These are phyloP conservation scores for Drosophila neocordata DNA, from an alignment of 1,140 invertebrate species.

Conservation along the genomic window DNA sequence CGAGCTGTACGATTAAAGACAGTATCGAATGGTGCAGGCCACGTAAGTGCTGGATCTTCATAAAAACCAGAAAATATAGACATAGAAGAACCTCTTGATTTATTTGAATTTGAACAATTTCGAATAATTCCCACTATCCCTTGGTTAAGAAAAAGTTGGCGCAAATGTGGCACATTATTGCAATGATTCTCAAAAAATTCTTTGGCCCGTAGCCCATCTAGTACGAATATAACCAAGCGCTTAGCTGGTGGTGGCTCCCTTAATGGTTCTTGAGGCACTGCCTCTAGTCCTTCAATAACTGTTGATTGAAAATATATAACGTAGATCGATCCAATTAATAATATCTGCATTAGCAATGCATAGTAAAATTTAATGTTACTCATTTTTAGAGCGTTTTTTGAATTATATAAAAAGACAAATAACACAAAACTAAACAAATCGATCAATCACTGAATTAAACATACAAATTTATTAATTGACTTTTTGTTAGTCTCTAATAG, in stretches of 20 bases:
- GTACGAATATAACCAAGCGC: slow-evolving; percentile 91
- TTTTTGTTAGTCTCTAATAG: background rate
- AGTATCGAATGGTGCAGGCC: slow-evolving; percentile 96
- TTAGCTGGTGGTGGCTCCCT: slow-evolving; percentile 87
- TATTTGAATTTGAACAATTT: slow-evolving; percentile 92
- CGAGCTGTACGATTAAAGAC: slow-evolving; percentile 92
- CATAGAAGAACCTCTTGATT: slow-evolving; percentile 96
- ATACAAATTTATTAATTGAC: background rate
- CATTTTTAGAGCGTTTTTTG: slow-evolving; percentile 19
- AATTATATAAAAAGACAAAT: background rate
- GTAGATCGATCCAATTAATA: slow-evolving; percentile 85
- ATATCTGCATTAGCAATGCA: slow-evolving; percentile 82
- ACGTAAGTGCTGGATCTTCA: slow-evolving; percentile 97
- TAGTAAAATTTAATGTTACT: background rate
- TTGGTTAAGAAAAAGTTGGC: slow-evolving; percentile 76
- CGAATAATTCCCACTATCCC: slow-evolving; percentile 95
- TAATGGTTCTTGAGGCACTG: slow-evolving; percentile 81
- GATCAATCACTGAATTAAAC: background rate
- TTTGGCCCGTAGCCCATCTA: slow-evolving; percentile 93
- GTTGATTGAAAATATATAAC: slow-evolving; percentile 87
- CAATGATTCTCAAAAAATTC: slow-evolving; percentile 85
- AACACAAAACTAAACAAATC: background rate
- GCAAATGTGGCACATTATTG: slow-evolving; percentile 45
- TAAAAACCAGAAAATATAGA: slow-evolving; percentile 96
- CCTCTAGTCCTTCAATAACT: slow-evolving; percentile 84